Evolutionary conservation across 2,888 invertebrate genomes (phyloP).

Genomic region (Andrena bicolor): DNA sequence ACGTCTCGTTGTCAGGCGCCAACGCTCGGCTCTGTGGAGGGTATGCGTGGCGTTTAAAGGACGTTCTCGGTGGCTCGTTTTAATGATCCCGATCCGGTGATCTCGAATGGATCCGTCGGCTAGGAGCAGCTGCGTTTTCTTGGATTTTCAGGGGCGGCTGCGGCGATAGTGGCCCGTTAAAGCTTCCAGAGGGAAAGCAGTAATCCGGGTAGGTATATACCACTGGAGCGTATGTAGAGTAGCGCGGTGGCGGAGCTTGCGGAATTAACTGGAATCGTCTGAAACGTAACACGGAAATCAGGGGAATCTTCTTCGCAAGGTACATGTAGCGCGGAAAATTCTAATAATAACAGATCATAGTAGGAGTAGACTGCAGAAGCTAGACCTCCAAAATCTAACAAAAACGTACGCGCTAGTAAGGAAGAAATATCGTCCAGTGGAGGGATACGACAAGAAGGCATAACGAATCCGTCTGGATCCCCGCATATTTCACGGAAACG

Average conservation of each 20-base stretch:
- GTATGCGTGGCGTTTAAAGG: slow-evolving; percentile 4
- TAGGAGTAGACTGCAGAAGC: too few species aligned
- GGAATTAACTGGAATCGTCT: too few species aligned
- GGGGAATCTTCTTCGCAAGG: too few species aligned
- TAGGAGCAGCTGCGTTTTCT: slow-evolving; percentile 1
- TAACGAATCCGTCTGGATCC: background rate
- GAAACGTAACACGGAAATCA: too few species aligned
- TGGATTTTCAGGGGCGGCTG: background rate
- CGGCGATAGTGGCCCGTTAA: slow-evolving; percentile 1
- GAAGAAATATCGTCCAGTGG: background rate
- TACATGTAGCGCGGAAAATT: too few species aligned
- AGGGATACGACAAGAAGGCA: slow-evolving; percentile 2
- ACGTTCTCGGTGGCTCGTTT: slow-evolving; percentile 8
- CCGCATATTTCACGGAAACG: slow-evolving; percentile 24
- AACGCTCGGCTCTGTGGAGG: too few species aligned
- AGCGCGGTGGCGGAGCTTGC: too few species aligned
- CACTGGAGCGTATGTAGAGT: too few species aligned
- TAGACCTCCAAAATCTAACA: background rate
- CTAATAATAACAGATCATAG: too few species aligned
- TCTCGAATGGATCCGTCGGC: slow-evolving; percentile 1
- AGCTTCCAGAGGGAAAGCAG: background rate
- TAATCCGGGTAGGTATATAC: too few species aligned
- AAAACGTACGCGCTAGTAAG: background rate
- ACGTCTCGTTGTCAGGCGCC: slow-evolving; percentile 13
- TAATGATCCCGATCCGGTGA: slow-evolving; percentile 41